Conservation (phyloP, 2,797 vertebrate species). For the Pelobates cultripes region DNA sequence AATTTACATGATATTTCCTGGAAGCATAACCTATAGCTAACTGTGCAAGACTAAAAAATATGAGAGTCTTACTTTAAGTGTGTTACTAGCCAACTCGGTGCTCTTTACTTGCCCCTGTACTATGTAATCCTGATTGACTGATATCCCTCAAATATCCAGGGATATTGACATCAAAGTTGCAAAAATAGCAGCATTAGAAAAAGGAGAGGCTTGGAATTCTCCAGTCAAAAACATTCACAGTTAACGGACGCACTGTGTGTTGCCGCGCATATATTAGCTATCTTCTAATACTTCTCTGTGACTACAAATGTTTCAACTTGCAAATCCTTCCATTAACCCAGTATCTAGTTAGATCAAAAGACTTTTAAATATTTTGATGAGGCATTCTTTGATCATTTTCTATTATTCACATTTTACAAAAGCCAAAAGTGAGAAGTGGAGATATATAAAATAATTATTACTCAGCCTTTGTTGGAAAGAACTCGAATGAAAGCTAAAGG, state of each 20-base stretch:
- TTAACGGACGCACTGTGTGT: slow-evolving; percentile 1
- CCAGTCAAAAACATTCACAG: no score
- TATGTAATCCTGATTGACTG: no score
- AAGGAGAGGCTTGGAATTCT: no score
- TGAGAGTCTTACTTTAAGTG: no score
- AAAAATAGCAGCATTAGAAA: no score
- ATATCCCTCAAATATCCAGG: no score
- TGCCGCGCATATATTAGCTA: slow-evolving; percentile 17
- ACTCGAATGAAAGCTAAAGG: slow-evolving; percentile 3
- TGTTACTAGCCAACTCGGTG: no score
- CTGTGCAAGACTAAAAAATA: no score
- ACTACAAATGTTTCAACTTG: slow-evolving; percentile 25
- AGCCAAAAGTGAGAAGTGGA: slow-evolving; percentile 22
- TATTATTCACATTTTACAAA: slow-evolving; percentile 36
- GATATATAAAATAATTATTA: slow-evolving; percentile 39
- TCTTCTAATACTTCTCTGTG: slow-evolving; percentile 22
- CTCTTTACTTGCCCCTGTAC: no score
- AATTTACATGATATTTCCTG: no score
- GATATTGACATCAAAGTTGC: no score
- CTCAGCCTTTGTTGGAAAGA: slow-evolving; percentile 15
- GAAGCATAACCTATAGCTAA: no score
- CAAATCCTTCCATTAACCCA: slow-evolving; percentile 41
- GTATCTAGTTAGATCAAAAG: slow-evolving; percentile 43
- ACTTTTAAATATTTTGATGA: slow-evolving; percentile 32
- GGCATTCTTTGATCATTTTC: slow-evolving; percentile 39